Evolutionary conservation across 2,888 invertebrate genomes (phyloP), one percentile per base, ranked within the genome.

Genomic region (Ophion ventricosus): DNA sequence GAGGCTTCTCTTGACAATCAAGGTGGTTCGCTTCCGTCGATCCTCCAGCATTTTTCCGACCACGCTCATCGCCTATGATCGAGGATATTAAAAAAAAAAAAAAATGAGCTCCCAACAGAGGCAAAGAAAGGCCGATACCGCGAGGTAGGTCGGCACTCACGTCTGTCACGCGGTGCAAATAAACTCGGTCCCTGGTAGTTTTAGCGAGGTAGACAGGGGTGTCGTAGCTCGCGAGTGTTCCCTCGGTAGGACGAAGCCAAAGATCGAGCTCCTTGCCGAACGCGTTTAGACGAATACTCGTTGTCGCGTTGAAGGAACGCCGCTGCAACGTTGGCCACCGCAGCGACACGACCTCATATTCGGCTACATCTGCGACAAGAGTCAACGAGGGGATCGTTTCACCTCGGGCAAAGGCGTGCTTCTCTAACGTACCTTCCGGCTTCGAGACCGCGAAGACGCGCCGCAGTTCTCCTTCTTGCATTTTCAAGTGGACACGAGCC

Each of bases 201-300:
- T 40, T 73, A 0, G 78, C 66, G 0, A 25, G 29, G 56, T 82
- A 85, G 11, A 87, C 80, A 1, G 87, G 87, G 26, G 86, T 87
- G 14, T 85, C 73, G 8, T 74, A 54, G 2, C 80, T 79, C 57
- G 56, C 80, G 20, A 87, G 70, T 14, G 75, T 64, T 59, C 80
- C 80, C 10, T 87, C 86, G 35, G 73, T 76, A n/a, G 86, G 86
- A 26, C 61, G 64, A 5, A 87, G 74, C 84, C 82, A 80, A 23
- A 86, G 49, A 17, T 84, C 20, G 56, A 85, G 57, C 35, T 77
- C 25, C 3, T 72, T 40, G 20, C 85, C 87, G 67, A 86, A 87
- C 49, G 85, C 86, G 29, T 61, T 84, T 4, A 87, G 49, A n/a
- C 67, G 61, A n/a, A 87, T 40, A 26, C 43, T 23, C 17, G 76